These are phyloP conservation scores for Delphinus delphis DNA, from an alignment of 2,113 vertebrate species.

Conservation along the genomic window DNA sequence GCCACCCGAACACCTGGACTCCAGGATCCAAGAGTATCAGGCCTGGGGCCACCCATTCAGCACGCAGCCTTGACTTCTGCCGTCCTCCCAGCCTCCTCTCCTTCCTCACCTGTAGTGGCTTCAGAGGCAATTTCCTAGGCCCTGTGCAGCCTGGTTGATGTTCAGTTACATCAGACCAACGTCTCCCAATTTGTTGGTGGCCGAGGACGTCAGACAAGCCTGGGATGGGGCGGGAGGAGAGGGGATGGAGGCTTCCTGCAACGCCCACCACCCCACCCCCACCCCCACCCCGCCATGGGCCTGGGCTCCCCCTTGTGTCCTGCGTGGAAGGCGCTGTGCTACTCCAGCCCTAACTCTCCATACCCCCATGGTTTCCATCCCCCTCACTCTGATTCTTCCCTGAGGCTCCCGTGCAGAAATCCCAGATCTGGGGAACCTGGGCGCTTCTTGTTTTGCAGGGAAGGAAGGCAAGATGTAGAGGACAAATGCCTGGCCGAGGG, in stretches of 20 bases:
- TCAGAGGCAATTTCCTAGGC: background rate
- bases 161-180: background rate
- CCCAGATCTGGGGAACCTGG: background rate
- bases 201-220: background rate
- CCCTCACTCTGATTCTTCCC: background rate
- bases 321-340: accelerated
- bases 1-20: background rate
- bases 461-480: background rate
- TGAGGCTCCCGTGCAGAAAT: background rate
- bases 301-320: background rate
- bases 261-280: accelerated
- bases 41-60: background rate
- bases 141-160: background rate
- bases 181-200: background rate
- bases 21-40: background rate
- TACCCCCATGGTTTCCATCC: background rate
- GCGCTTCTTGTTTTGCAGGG: background rate
- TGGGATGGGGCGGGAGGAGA: background rate
- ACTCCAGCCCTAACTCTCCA: background rate
- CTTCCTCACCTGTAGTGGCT: background rate
- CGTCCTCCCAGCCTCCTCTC: accelerated
- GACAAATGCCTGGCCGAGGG: background rate
- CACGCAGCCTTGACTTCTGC: too few relatives aligned
- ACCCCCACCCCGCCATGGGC: accelerated
- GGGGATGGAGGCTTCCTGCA: background rate